Evolutionary conservation across 2,113 vertebrate species (phyloP), one percentile per base, ranked within the genome.

Genomic region (Indicator maculatus): DNA sequence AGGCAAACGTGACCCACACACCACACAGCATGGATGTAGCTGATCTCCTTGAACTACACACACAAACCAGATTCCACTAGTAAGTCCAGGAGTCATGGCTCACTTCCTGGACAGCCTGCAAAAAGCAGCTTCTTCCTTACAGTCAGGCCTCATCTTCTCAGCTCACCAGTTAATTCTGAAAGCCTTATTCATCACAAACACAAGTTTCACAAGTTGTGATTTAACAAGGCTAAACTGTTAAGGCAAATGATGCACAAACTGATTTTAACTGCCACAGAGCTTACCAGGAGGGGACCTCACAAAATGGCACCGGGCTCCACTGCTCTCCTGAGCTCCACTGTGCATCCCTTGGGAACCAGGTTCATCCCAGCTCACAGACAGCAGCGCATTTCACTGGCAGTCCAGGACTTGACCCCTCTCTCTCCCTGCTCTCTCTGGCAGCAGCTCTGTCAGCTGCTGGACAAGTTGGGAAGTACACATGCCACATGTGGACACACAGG

Each of bases 191-290:
- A 83, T 73, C 52, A 94, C 44, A 53, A 17, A n/a, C 0, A 0
- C 36, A 14, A 50, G 30, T 78, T 81, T 19, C 61, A 63, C 9
- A 38, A 6, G 19, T 31, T 38, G 72, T 21, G 45, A 21, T 20
- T 13, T 10, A 33, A 50, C 0, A 2, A 69, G 13, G 44, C 31
- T 65, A 33, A 58, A 33, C 2, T 3, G 8, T n/a, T 5, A 0
- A 4, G 53, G 58, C 59, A 87, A 44, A 52, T 60, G 45, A 30
- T 7, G 50, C 59, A 63, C 55, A 39, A 66, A 50, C 8, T 3
- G 1, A 24, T 17, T 83, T 76, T 8, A n/a, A 17, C 8, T 7
- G 41, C 16, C 65, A 28, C 23, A n/a, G 21, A 78, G 36, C 47
- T 72, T 50, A 39, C 38, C 1, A 0, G 45, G 52, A 92, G 27